These are phyloP conservation scores for Oryzias javanicus DNA, from an alignment of 2,113 vertebrate species.

Conservation along the genomic window DNA sequence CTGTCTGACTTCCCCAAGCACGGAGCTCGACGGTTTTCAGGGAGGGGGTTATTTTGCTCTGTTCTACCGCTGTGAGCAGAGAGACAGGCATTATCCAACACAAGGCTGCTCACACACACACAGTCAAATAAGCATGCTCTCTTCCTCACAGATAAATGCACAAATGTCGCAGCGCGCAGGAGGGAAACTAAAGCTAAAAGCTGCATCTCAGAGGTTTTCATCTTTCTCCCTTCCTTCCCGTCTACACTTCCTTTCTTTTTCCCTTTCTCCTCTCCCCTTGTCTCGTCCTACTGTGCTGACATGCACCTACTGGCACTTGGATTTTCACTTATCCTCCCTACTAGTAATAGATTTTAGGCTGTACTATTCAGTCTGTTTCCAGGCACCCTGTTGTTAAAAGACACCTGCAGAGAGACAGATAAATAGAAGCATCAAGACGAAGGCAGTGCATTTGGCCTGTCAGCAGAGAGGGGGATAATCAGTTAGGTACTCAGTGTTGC, in stretches of 20 bases:
- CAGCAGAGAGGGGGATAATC: constrained; percentile 26
- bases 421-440: constrained; percentile 48
- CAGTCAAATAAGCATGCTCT: constrained; percentile 13
- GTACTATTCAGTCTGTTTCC: constrained; percentile 53
- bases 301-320: constrained; percentile 64
- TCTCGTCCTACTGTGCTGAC: constrained; percentile 60
- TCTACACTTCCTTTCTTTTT: constrained; percentile 37
- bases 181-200: constrained; percentile 55
- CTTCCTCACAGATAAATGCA: constrained; percentile 41
- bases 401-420: constrained; percentile 61
- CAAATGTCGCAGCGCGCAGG: constrained; percentile 48
- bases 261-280: constrained; percentile 21
- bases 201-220: constrained; percentile 42
- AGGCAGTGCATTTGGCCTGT: constrained; percentile 30
- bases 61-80: constrained; percentile 51
- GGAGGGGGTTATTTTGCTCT: constrained; percentile 53
- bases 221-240: constrained; percentile 19
- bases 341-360: constrained; percentile 66
- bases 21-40: constrained; percentile 48
- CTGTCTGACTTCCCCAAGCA: constrained; percentile 28
- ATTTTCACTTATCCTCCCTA: constrained; percentile 69
- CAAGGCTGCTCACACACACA: constrained; percentile 30
- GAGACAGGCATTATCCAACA: constrained; percentile 46
- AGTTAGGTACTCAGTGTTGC: constrained; percentile 27
- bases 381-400: constrained; percentile 52